Base-by-base conservation (phyloP, 2,113 vertebrate genomes). In the Corythoichthys haematopterus region DNA sequence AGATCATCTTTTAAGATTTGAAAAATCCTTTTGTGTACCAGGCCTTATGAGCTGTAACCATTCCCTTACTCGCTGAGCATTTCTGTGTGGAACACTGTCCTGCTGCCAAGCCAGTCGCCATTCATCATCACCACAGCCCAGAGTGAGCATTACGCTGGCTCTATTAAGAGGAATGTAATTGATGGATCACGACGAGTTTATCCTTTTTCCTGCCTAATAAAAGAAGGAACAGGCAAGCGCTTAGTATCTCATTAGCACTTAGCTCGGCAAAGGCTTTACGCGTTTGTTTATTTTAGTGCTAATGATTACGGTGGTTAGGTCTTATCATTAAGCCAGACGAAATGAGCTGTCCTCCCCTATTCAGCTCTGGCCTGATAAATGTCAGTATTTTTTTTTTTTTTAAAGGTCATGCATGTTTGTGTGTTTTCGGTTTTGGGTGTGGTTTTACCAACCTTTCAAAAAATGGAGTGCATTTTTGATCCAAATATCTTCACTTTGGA, bases 371-470 rank as follows among this genome's bases (percentile, higher is more conserved):
- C 65, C 69, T 52, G 79, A 76, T 82, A 86, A 90, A 89, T 90
- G 86, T 83, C 88, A 86, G 75, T 68, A 57, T 85, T 85, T 86
- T 28, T 28, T 28, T 28, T 28, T 28, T 28, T 76, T 83, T 77
- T 85, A 88, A 89, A 90, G 86, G 86, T 88, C 83, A 77, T 66
- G 67, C 73, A 70, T 79, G 76, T 71, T 69, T 73, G 59, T 55
- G 63, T 65, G 72, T 75, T 66, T 67, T 66, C 69, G 45, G 70
- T 9, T 69, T 57, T 52, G 66, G 69, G 69, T 69, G 73, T 71
- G 13, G 33, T 57, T 14, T 57, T 36, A 36, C 40, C 14, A 70
- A 61, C 37, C 20, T 28, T 38, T 40, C 43, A 62, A 40, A 15
- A 78, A 74, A 81, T 65, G 4, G 3, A 15, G 13, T 15, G 16